Evolutionary conservation across 2,888 invertebrate genomes (phyloP).

Genomic region (Euplexia lucipara): DNA sequence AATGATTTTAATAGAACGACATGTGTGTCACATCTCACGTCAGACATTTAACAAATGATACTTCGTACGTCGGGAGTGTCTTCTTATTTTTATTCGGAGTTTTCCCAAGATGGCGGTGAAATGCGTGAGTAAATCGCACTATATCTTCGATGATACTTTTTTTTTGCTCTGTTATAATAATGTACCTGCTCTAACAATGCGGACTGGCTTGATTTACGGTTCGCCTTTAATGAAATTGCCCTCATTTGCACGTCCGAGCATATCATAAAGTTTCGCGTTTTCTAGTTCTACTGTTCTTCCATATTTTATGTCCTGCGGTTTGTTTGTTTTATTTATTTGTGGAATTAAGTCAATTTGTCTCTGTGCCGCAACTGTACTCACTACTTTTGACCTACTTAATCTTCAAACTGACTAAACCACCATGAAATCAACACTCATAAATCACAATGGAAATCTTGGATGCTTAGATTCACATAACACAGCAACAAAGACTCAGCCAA

Average conservation of each 20-base stretch:
- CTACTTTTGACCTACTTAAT: conserved; percentile 20
- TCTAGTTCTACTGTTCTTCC: conserved; percentile 13
- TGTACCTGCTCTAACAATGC: conserved; percentile 36
- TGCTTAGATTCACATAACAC: conserved; percentile 24
- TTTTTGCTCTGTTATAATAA: conserved; percentile 36
- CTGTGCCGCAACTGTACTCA: conserved; percentile 8
- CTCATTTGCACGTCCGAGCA: conserved; percentile 49
- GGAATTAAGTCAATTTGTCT: conserved; percentile 5
- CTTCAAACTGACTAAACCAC: conserved; percentile 1
- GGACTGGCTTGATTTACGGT: conserved; percentile 38
- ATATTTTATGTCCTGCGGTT: conserved; percentile 19
- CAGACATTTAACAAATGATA: conserved; percentile 59
- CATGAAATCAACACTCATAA: conserved; percentile 22
- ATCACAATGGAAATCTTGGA: conserved; percentile 23
- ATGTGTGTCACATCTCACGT: conserved; percentile 46
- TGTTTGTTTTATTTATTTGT: conserved; percentile 30
- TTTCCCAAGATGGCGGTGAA: conserved; percentile 37
- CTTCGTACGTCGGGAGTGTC: conserved; percentile 29
- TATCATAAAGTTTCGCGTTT: conserved; percentile 36
- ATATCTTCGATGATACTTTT: conserved; percentile 41
- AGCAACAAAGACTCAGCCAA: conserved; percentile 12
- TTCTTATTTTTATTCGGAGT: conserved; percentile 52
- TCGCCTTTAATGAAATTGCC: conserved; percentile 47
- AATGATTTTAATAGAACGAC: conserved; percentile 55
- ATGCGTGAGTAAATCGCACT: conserved; percentile 42